Conservation (phyloP, 2,113 vertebrate genomes). For the Anoura caudifer region DNA sequence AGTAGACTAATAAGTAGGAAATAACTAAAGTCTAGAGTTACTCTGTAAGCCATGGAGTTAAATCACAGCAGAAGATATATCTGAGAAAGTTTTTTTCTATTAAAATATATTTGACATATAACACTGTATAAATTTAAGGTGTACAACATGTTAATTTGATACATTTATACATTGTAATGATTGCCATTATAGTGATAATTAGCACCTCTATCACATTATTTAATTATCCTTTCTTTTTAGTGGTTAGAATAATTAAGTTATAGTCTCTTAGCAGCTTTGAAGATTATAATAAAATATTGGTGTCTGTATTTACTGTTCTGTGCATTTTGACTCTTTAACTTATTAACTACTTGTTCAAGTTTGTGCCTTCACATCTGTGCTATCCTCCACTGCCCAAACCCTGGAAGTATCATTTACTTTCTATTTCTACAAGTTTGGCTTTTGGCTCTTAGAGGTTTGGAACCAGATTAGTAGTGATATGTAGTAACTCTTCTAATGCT, state of each 20-base stretch:
- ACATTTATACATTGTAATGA: neutral
- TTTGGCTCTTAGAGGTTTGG: neutral
- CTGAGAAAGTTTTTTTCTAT: neutral
- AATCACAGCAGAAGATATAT: neutral
- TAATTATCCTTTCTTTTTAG: neutral
- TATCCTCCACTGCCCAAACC: too few relatives aligned
- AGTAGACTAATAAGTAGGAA: neutral
- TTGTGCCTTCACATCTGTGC: neutral
- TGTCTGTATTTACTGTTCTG: neutral
- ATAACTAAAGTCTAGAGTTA: neutral
- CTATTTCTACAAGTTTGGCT: neutral
- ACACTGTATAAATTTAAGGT: neutral
- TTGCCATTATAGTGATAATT: neutral
- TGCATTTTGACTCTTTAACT: neutral
- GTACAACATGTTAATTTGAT: neutral
- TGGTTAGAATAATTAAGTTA: neutral
- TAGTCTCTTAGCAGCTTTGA: neutral
- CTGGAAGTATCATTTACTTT: neutral
- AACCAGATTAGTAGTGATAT: neutral
- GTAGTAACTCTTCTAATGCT: neutral
- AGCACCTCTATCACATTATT: neutral
- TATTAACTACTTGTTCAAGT: neutral
- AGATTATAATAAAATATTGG: neutral
- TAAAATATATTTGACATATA: neutral
- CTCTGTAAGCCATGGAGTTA: neutral